Base-by-base conservation (phyloP, 2,113 vertebrate genomes). In the Sturnira hondurensis region DNA sequence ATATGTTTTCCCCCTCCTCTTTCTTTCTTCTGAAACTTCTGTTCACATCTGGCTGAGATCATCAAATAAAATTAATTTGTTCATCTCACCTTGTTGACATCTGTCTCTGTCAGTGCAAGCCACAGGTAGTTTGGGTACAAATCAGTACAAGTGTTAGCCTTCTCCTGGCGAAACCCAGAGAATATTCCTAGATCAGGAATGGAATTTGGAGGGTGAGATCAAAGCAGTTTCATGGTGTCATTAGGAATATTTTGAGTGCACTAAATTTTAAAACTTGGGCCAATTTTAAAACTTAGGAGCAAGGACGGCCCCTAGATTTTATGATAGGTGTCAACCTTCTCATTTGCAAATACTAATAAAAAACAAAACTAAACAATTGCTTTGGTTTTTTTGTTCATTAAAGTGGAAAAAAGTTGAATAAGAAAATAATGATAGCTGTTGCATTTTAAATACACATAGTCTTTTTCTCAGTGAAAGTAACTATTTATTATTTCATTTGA, bases 51-150 rank as follows among this genome's bases (percentile, higher is more conserved):
- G 95, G 76, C 33, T 87, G 76, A 87, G 80, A 78, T 89, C 91
- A 92, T 73, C 67, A 33, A 63, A 38, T 41, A 82, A 82, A 96
- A 92, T 93, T 90, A 87, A 92, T 95, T 94, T 82, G 67, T 77
- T 86, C 28, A 33, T 65, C 95, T 97, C 61, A 86, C 52, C 67
- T 33, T 68, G 38, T 61, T 93, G 87, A 94, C 77, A 83, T 95
- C 19, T 92, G 47, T 96, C 85, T 95, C 90, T 93, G 73, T 74
- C 87, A 82, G 0, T 63, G 11, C 2, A 93, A 92, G n/a, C 9
- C 31, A 58, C 7, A 68, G 84, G 50, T n/a, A 93, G 17, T 31
- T 26, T 93, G 38, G 56, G 58, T 82, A 14, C 50, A 90, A 85
- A 87, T 76, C 38, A 86, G 43, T 47, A 54, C 7, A 70, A 92